These are phyloP conservation scores for Myrmecobius fasciatus DNA, from an alignment of 2,113 vertebrate species.

Conservation along the genomic window DNA sequence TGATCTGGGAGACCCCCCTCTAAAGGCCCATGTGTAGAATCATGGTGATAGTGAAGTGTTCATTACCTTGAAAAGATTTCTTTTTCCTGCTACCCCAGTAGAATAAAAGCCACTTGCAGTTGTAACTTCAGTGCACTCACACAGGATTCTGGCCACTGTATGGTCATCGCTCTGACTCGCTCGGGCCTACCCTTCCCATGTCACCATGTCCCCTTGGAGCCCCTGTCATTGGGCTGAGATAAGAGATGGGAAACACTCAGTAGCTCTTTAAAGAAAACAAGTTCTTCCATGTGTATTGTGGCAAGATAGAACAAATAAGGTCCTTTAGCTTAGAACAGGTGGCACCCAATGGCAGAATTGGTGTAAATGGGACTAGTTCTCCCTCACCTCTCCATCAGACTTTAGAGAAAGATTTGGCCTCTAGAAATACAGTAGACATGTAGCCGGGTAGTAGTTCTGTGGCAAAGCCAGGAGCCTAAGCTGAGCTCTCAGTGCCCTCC, in stretches of 20 bases:
- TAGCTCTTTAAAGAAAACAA: not conserved
- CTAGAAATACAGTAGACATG: not conserved
- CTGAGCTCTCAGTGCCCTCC: slow-evolving; percentile 26
- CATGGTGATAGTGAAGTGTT: not conserved
- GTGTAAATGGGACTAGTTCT: not conserved
- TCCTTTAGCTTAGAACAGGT: slow-evolving; percentile 36
- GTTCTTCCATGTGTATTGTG: slow-evolving; percentile 27
- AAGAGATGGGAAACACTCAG: not conserved
- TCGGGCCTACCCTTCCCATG: slow-evolving; percentile 43
- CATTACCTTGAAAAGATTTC: slow-evolving; percentile 38
- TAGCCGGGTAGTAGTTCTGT: slow-evolving; percentile 14
- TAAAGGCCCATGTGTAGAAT: not conserved
- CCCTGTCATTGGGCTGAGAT: not conserved
- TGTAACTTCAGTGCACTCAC: slow-evolving; percentile 65
- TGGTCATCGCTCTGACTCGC: slow-evolving; percentile 29
- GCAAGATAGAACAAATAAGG: slow-evolving; percentile 28
- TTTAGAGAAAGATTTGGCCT: not conserved
- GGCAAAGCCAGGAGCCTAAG: slow-evolving; percentile 45
- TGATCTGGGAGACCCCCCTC: not conserved
- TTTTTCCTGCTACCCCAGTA: slow-evolving; percentile 44
- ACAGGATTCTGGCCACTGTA: slow-evolving; percentile 70
- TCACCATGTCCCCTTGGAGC: slow-evolving; percentile 38
- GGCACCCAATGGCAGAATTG: slow-evolving; percentile 39
- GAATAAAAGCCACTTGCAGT: slow-evolving; percentile 63
- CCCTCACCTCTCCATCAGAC: not conserved